phyloP scores from a whole-genome alignment of 2,113 vertebrate species.

The Procavia capensis region DNA sequence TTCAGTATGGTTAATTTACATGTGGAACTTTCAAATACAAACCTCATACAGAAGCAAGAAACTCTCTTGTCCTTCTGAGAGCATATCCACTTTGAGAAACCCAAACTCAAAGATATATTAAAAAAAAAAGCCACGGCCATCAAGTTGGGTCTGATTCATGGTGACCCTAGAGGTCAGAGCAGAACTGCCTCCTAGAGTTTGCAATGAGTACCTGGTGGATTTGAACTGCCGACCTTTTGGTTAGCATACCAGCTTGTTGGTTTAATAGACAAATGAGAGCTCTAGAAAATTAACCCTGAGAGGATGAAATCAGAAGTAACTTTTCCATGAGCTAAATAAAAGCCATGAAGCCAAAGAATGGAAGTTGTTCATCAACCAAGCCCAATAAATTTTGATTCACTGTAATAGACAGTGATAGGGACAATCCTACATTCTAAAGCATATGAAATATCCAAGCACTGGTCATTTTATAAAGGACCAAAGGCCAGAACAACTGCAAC shows the following conservation, averaged over 20 bases:
- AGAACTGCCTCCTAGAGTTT: too few species aligned
- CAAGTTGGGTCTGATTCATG: too few species aligned
- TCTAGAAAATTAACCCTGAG: neutral
- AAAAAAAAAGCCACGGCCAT: too few species aligned
- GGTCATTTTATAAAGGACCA: neutral
- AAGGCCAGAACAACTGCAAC: neutral
- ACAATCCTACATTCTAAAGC: neutral
- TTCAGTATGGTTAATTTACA: neutral
- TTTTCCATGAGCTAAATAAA: neutral
- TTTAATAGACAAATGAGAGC: neutral
- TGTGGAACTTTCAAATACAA: neutral
- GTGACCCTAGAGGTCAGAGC: too few species aligned
- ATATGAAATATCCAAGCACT: neutral
- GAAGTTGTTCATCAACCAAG: neutral
- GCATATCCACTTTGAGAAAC: neutral
- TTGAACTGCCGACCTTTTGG: too few species aligned
- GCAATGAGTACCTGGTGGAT: too few species aligned
- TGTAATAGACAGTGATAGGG: neutral
- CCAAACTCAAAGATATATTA: neutral
- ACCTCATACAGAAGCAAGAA: neutral
- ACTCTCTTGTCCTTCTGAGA: neutral
- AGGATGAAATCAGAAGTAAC: neutral
- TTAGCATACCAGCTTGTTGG: too few species aligned
- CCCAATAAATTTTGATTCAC: neutral
- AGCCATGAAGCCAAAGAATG: neutral